Percentiles rank a stretch among this genome's conserved stretches.
Conservation (phyloP, 2,888 invertebrate genomes). For the Gisinianus flammeolus region DNA sequence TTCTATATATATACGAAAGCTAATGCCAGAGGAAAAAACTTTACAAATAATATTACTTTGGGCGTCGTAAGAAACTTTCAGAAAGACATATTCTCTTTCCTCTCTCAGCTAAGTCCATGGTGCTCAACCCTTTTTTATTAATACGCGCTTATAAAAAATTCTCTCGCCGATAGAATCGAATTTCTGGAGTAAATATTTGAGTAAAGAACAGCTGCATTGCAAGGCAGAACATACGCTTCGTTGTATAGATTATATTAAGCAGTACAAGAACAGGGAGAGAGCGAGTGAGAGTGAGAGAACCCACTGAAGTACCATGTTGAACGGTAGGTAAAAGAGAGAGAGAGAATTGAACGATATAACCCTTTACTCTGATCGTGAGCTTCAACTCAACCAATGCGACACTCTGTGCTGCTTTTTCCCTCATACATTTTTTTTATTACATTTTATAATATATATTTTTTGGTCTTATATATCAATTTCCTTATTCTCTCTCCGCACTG, state of each 20-base stretch:
- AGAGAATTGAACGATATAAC: constrained; percentile 16
- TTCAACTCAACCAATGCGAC: constrained; percentile 28
- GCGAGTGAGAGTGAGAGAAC: neutral
- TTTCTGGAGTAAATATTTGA: constrained; percentile 54
- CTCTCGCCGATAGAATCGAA: constrained; percentile 46
- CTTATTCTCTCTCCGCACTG: neutral
- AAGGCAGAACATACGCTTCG: constrained; percentile 29
- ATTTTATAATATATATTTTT: constrained; percentile 9
- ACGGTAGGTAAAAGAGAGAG: constrained; percentile 17
- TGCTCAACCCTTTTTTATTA: constrained; percentile 46
- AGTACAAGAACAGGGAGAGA: constrained; percentile 14
- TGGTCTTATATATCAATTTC: neutral
- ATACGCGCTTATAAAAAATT: constrained; percentile 42
- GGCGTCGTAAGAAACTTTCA: constrained; percentile 30
- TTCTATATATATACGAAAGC: constrained; percentile 10
- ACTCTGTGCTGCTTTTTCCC: constrained; percentile 24
- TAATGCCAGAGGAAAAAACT: constrained; percentile 29
- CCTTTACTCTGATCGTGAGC: constrained; percentile 12
- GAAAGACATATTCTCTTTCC: constrained; percentile 5
- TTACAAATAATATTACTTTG: constrained; percentile 39
- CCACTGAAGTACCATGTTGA: neutral
- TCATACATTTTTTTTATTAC: constrained; percentile 1
- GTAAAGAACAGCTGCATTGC: constrained; percentile 45
- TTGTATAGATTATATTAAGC: constrained; percentile 1
- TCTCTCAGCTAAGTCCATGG: constrained; percentile 15